Conservation (phyloP, 2,888 invertebrate genomes). For the Chloroclystis v-ata region DNA sequence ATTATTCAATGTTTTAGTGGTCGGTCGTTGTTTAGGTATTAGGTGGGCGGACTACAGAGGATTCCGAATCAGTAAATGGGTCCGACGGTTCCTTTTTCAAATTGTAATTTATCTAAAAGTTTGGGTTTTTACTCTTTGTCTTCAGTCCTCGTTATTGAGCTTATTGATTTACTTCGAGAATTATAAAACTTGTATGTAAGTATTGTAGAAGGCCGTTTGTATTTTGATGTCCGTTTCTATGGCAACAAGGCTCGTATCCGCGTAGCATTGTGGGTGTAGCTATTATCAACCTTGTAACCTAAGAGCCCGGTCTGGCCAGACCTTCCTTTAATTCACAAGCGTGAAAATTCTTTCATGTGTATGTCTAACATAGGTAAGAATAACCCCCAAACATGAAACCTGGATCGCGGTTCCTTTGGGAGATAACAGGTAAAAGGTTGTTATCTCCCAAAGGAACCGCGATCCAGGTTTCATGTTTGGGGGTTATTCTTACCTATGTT, state of each 20-base stretch:
- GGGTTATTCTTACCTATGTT: no score
- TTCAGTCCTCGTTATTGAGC: background rate
- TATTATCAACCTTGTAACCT: slow-evolving; percentile 5
- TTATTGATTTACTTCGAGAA: slow-evolving; percentile 7
- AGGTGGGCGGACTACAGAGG: slow-evolving; percentile 2
- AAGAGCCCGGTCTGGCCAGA: no score
- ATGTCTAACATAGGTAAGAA: no score
- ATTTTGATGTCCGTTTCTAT: slow-evolving; percentile 18
- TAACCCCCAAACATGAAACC: no score
- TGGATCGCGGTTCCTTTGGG: no score
- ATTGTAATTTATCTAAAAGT: background rate
- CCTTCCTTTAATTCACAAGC: no score
- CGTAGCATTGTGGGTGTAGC: slow-evolving; percentile 7
- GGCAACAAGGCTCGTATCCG: slow-evolving; percentile 11
- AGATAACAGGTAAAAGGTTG: no score
- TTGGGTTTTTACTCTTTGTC: background rate
- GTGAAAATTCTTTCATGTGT: no score
- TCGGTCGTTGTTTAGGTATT: slow-evolving; percentile 14
- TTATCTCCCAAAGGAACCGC: no score
- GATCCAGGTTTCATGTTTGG: no score
- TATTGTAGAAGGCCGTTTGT: slow-evolving; percentile 8
- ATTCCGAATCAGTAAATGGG: slow-evolving; percentile 3
- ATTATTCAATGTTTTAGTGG: slow-evolving; percentile 26
- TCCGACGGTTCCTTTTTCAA: background rate
- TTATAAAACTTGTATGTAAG: slow-evolving; percentile 10